Evolutionary conservation across 2,797 vertebrate genomes (phyloP), one percentile per base, ranked within the genome.

Genomic region (Erethizon dorsatum): DNA sequence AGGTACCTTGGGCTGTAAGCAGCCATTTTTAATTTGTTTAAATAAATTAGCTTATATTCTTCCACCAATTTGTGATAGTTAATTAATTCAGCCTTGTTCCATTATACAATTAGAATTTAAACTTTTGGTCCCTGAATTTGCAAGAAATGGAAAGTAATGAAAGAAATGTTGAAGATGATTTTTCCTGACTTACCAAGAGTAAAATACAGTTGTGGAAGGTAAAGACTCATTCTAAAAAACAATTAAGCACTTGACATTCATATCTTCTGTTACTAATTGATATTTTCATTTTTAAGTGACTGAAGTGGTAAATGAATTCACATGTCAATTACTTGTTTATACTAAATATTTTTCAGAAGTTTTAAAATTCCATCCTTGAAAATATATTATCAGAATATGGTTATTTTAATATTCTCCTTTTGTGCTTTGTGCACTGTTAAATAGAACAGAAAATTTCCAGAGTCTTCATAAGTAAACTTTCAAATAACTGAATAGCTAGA

Each of bases 161-260:
- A 98, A 97, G 90, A 98, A 98, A 93, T 85, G 91, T 89, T 98
- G 98, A 98, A 1, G 86, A 95, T 98, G 97, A 98, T 98, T 97
- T 98, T 98, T 97, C 90, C 93, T 97, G 97, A 97, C 97, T 91
- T 89, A n/a, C 61, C 63, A 63, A 97, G 31, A 93, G 96, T 96
- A 92, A 97, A 63, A 52, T 15, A 77, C 26, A 89, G 52, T 83
- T 80, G 84, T 56, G 50, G 6, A 88, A 96, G 52, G 57, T 52
- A 93, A 97, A 96, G 89, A 33, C 93, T 96, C 85, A 97, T 61
- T 37, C 63, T 96, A 93, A 88, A 94, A 95, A 97, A 97, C 63
- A 95, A 45, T 85, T 94, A 97, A 98, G 83, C 73, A 95, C 83
- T 94, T 98, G 94, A 83, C 96, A 91, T 0, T 17, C 92, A 31